Evolutionary conservation across 2,113 vertebrate genomes (phyloP), one percentile per base, ranked within the genome.

Genomic region (Ramphastos sulfuratus): DNA sequence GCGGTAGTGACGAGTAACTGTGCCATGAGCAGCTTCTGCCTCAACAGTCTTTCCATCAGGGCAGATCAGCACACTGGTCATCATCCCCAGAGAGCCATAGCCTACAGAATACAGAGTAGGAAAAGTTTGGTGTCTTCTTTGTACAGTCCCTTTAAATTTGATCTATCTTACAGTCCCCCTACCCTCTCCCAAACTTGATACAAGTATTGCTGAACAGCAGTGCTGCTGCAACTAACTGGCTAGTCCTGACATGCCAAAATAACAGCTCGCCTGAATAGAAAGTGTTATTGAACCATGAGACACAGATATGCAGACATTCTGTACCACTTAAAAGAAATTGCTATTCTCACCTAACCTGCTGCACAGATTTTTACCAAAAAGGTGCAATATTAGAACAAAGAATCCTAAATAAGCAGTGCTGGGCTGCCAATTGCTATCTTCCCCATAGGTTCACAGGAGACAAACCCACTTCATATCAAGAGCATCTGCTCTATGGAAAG

Each of bases 71-170:
- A 99, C 99, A 1, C 99, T 99, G 93, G 98, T 99, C 99, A 99
- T 99, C 99, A 99, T 98, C 4, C 99, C 99, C 91, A 99, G 97
- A 31, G 99, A 99, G 16, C 99, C 99, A 48, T 99, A 99, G 35
- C 99, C 99, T 99, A 77, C 35, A 88, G 21, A 77, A 19, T 8
- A 54, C 4, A 94, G 72, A 91, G 52, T 67, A 35, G n/a, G 20
- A 59, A n/a, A 44, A 64, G 33, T n/a, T 12, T 33, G 73, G 44
- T 24, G 10, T 82, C 74, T 85, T 33, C 25, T 58, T 9, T 42
- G 28, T 15, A 71, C 14, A 79, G 56, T 15, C 15, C 19, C 18
- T 4, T 64, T 48, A n/a, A 87, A 66, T 28, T 50, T 14, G 18
- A 59, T 23, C 16, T 5, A 67, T 37, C 25, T 52, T 55, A 73